Evolutionary conservation across 2,113 vertebrate species (phyloP).

Genomic region (Chionis minor): DNA sequence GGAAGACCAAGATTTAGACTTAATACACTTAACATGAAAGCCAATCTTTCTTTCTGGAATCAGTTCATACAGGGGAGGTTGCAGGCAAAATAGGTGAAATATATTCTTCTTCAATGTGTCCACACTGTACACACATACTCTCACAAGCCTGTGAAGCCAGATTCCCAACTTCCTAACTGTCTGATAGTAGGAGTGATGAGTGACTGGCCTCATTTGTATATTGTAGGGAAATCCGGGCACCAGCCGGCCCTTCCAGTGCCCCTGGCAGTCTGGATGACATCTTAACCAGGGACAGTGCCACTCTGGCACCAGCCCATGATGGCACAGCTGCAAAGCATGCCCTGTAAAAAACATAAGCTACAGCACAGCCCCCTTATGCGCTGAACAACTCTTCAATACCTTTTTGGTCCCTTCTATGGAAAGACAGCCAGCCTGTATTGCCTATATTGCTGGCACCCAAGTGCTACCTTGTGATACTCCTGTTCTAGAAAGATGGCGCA

Average conservation of each 20-base stretch:
- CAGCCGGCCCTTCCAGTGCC: background rate
- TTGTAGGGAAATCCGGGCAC: background rate
- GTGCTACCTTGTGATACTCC: background rate
- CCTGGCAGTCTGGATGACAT: background rate
- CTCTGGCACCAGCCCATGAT: background rate
- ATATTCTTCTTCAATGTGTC: background rate
- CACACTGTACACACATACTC: rapidly evolving
- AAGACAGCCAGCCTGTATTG: background rate
- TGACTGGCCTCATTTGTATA: background rate
- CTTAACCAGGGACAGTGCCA: background rate
- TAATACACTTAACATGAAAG: background rate
- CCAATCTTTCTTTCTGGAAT: background rate
- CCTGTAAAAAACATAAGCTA: background rate
- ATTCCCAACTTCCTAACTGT: background rate
- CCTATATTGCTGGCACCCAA: background rate
- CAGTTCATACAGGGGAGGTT: background rate
- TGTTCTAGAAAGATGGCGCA: background rate
- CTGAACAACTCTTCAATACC: background rate
- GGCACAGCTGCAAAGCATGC: background rate
- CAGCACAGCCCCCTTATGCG: background rate
- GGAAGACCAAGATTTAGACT: background rate
- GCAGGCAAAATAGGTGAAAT: background rate
- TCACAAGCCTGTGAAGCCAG: background rate
- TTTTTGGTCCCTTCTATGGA: background rate
- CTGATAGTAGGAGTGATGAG: background rate